Conservation (phyloP, 2,113 vertebrate species). For the Gambusia holbrooki region DNA sequence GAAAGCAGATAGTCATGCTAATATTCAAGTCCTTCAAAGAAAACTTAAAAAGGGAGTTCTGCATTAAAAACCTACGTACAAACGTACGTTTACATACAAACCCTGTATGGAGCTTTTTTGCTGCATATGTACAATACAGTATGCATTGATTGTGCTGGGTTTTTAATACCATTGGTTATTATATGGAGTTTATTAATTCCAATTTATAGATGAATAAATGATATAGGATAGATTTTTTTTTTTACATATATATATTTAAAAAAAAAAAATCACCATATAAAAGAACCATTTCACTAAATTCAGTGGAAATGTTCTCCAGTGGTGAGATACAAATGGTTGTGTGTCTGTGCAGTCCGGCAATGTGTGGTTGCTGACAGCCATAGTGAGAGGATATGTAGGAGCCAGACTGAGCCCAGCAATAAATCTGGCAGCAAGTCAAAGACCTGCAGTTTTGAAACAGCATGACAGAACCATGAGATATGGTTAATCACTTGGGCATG, state of each 20-base stretch:
- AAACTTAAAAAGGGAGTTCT: no score
- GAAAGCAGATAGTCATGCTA: neutral
- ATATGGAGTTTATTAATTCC: neutral
- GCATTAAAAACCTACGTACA: no score
- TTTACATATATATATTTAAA: no score
- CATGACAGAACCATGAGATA: conserved; percentile 60
- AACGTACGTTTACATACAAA: neutral
- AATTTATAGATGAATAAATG: neutral
- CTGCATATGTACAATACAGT: neutral
- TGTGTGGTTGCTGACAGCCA: conserved; percentile 42
- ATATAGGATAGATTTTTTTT: no score
- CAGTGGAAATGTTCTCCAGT: neutral
- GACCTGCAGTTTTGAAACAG: conserved; percentile 41
- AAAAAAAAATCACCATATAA: conserved; percentile 5
- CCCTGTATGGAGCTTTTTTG: neutral
- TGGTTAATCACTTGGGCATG: conserved; percentile 56
- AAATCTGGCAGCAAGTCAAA: conserved; percentile 59
- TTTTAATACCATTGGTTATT: neutral
- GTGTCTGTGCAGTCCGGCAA: conserved; percentile 28
- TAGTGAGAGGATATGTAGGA: conserved; percentile 56
- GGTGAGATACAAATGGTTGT: neutral
- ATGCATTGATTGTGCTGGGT: neutral
- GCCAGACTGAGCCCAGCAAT: conserved; percentile 48
- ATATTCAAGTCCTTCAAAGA: no score
- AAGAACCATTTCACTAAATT: conserved; percentile 12